Evolutionary conservation across 2,113 vertebrate genomes (phyloP).

Genomic region (Hyperoodon ampullatus): DNA sequence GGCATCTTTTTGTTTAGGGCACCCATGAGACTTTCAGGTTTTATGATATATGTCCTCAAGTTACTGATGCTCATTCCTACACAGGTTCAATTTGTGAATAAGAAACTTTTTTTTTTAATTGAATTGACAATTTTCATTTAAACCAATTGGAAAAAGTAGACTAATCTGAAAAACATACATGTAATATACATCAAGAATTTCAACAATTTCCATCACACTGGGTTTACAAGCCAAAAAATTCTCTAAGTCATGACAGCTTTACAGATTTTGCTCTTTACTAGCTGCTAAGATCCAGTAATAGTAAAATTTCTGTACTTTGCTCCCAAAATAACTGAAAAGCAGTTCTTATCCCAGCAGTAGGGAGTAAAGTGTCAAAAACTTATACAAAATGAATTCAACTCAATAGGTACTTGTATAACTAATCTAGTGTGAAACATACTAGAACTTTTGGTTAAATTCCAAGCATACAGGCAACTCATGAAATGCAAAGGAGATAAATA

Average conservation of each 20-base stretch:
- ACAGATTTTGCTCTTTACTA: conserved; percentile 53
- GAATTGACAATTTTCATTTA: conserved; percentile 27
- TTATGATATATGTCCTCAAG: not conserved
- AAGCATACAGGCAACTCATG: not conserved
- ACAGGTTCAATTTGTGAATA: conserved; percentile 27
- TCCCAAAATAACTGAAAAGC: conserved; percentile 24
- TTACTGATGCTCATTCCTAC: not conserved
- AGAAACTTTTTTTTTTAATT: not conserved
- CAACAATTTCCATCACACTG: not conserved
- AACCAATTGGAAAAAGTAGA: conserved; percentile 11
- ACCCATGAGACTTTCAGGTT: not conserved
- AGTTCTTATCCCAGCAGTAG: not conserved
- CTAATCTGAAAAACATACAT: conserved; percentile 27
- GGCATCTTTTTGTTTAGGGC: not conserved
- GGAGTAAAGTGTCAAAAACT: not conserved
- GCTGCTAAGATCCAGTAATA: conserved; percentile 56
- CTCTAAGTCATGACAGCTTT: conserved; percentile 30
- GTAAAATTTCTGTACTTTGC: conserved; percentile 45
- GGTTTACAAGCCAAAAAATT: conserved; percentile 36
- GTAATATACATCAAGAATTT: not conserved
- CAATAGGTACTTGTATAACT: not conserved
- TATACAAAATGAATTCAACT: not conserved
- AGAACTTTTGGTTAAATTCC: conserved; percentile 38
- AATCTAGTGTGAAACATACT: not conserved
- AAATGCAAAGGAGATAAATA: not conserved